phyloP scores from a whole-genome alignment of 64 coral and sea anemone genomes.

The Stichodactyla helianthus region DNA sequence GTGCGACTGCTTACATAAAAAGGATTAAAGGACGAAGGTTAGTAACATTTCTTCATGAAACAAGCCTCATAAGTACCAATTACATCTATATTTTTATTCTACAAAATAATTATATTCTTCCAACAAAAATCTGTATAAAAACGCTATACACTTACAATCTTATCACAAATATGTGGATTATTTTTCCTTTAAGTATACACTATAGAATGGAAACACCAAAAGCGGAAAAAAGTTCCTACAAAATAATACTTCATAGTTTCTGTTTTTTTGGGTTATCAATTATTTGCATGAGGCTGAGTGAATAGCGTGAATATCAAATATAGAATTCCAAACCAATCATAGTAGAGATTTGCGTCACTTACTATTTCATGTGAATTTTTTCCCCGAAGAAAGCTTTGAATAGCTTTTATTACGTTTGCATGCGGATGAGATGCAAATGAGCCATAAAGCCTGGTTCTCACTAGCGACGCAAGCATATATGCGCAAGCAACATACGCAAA shows the following conservation, averaged over 20 bases:
- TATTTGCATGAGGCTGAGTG: neutral
- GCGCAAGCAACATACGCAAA: too few species aligned
- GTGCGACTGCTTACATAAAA: neutral
- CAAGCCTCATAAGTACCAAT: neutral
- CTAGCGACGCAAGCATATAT: too few species aligned
- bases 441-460: too few species aligned
- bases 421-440: too few species aligned
- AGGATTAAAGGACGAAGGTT: neutral
- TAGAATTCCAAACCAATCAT: neutral
- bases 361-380: too few species aligned
- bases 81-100: neutral
- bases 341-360: too few species aligned
- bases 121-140: neutral
- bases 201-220: neutral
- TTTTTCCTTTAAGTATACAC: neutral
- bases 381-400: too few species aligned
- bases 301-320: too few species aligned
- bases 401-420: too few species aligned
- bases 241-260: neutral
- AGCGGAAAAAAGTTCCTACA: neutral
- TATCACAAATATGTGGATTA: neutral
- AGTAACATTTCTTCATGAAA: neutral
- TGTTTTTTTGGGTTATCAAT: neutral
- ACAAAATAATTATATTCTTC: conserved; percentile 2
- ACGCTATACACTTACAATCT: neutral